Evolutionary conservation across 1,140 invertebrate species (phyloP).

Genomic region (Drosophila arawakana): DNA sequence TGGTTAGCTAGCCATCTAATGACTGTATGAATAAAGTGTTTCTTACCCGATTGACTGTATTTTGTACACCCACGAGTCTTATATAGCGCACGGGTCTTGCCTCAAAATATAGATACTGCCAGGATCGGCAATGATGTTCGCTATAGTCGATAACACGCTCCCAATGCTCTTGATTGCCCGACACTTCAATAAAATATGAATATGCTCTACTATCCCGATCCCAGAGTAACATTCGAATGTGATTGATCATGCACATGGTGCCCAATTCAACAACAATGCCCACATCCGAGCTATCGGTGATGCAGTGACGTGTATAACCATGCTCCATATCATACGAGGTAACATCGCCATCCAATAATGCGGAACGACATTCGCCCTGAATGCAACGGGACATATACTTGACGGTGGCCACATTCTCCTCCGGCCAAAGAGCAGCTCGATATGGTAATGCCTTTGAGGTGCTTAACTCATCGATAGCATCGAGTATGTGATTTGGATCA

Average conservation of each 20-base stretch:
- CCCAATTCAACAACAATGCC: slow-evolving; percentile 96
- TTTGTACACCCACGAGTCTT: slow-evolving; percentile 96
- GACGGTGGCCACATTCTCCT: slow-evolving; percentile 95
- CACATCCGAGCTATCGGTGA: slow-evolving; percentile 89
- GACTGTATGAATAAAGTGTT: background rate
- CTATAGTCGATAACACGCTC: slow-evolving; percentile 96
- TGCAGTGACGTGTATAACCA: slow-evolving; percentile 96
- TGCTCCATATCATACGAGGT: slow-evolving; percentile 84
- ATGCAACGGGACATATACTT: slow-evolving; percentile 92
- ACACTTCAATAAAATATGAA: slow-evolving; percentile 98
- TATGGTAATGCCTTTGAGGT: slow-evolving; percentile 92
- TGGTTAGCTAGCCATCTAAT: too few relatives aligned
- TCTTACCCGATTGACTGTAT: slow-evolving; percentile 95
- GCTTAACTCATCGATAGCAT: slow-evolving; percentile 95
- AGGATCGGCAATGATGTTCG: slow-evolving; percentile 96
- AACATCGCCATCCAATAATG: slow-evolving; percentile 94
- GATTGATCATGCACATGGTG: slow-evolving; percentile 96
- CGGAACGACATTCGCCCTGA: slow-evolving; percentile 93
- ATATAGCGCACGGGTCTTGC: slow-evolving; percentile 95
- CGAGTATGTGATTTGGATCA: slow-evolving; percentile 94
- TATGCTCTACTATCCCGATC: slow-evolving; percentile 97
- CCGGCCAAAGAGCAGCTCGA: slow-evolving; percentile 91
- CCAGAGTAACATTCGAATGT: slow-evolving; percentile 96
- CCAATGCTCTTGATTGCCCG: slow-evolving; percentile 98
- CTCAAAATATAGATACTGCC: slow-evolving; percentile 97